phyloP scores from a whole-genome alignment of 2,888 invertebrate genomes.

The Drosophila helvetica region DNA sequence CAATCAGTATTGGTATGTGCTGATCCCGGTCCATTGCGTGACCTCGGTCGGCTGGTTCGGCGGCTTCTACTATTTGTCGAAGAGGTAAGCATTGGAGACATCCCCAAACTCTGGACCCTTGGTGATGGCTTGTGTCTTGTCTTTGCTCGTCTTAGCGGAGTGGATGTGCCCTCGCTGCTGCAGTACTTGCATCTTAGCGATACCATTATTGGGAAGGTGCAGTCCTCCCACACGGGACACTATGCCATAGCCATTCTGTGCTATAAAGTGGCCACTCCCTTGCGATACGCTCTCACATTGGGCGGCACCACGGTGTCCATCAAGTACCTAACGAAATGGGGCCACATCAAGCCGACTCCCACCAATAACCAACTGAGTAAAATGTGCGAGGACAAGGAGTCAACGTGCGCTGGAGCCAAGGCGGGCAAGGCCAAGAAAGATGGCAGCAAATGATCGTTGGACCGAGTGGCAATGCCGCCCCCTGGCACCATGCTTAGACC shows the following conservation, averaged over 20 bases:
- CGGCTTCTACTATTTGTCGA: constrained; percentile 92
- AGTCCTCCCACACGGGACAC: constrained; percentile 93
- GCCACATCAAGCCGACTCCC: constrained; percentile 92
- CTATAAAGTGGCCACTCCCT: constrained; percentile 96
- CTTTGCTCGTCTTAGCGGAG: constrained; percentile 88
- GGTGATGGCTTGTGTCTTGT: neutral
- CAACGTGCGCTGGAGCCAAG: constrained; percentile 74
- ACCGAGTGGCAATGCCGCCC: constrained; percentile 18
- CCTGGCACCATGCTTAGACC: neutral
- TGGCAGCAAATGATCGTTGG: constrained; percentile 62
- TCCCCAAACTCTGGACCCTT: neutral
- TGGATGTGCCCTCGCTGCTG: constrained; percentile 93
- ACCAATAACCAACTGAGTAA: constrained; percentile 87
- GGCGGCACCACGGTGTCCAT: constrained; percentile 95
- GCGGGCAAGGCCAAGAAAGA: constrained; percentile 53
- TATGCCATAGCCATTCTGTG: constrained; percentile 95
- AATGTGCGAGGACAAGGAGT: constrained; percentile 85
- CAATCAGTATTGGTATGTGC: constrained; percentile 98
- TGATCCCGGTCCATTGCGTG: constrained; percentile 95
- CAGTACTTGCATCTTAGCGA: constrained; percentile 92
- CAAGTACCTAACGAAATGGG: constrained; percentile 90
- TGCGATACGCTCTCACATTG: constrained; percentile 95
- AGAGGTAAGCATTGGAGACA: constrained; percentile 87
- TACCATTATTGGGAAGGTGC: constrained; percentile 89
- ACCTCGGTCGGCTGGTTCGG: constrained; percentile 96